These are phyloP conservation scores for Manduca sexta DNA, from an alignment of 1,140 invertebrate species.

Conservation along the genomic window DNA sequence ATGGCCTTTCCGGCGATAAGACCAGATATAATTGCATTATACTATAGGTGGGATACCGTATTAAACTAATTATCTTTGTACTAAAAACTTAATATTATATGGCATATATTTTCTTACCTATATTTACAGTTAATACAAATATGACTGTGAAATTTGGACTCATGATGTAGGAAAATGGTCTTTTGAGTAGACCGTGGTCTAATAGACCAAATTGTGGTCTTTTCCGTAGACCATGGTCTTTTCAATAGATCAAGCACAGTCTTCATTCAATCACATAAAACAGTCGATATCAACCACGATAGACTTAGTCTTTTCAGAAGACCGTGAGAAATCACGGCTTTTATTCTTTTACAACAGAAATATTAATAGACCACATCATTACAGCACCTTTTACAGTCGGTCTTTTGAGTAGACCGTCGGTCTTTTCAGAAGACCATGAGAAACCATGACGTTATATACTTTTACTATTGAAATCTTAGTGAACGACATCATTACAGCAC, in stretches of 20 bases:
- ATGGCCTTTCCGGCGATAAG: too few relatives aligned
- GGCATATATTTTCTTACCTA: too few relatives aligned
- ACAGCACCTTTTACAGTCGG: not conserved
- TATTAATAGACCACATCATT: too few relatives aligned
- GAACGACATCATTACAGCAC: not conserved
- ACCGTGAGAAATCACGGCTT: not conserved
- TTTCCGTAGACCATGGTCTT: constrained; percentile 1
- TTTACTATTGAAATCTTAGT: too few relatives aligned
- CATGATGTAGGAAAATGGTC: not conserved
- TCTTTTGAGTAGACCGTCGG: not conserved
- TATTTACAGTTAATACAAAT: too few relatives aligned
- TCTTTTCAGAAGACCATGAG: constrained; percentile 5
- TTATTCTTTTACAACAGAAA: too few relatives aligned
- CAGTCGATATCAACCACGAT: not conserved
- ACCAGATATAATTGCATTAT: too few relatives aligned
- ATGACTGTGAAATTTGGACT: too few relatives aligned
- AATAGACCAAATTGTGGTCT: not conserved
- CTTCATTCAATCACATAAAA: not conserved
- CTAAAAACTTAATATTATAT: too few relatives aligned
- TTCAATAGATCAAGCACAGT: not conserved
- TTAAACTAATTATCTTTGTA: too few relatives aligned
- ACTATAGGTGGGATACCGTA: too few relatives aligned
- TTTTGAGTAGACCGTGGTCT: not conserved
- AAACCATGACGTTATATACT: too few relatives aligned
- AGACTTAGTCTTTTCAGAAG: not conserved